Conservation (phyloP, 1,140 invertebrate genomes). For the Mercenaria mercenaria region DNA sequence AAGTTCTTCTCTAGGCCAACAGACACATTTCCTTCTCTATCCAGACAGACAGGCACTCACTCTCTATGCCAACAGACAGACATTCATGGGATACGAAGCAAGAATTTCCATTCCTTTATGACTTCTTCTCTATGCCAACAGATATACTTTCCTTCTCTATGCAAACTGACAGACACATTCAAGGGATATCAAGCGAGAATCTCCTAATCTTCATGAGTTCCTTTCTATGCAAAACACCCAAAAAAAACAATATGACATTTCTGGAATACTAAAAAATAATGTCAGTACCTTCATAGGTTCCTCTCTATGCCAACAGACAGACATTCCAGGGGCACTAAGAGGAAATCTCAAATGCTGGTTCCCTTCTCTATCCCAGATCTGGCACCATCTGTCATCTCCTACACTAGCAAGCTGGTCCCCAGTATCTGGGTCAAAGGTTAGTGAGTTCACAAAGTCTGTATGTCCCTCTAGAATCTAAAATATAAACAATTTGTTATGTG, state of each 20-base stretch:
- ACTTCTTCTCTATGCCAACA: conserved; percentile 91
- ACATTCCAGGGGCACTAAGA: conserved; percentile 90
- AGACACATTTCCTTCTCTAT: too few relatives aligned
- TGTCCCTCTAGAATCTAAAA: conserved; percentile 89
- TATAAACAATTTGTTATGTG: conserved; percentile 22
- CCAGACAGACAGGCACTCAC: too few relatives aligned
- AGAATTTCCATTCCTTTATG: conserved; percentile 89
- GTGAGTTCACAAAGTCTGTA: conserved; percentile 90
- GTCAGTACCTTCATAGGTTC: conserved; percentile 89
- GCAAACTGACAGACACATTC: too few relatives aligned
- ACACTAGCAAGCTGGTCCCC: conserved; percentile 91
- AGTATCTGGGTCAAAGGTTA: conserved; percentile 90
- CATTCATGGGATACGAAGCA: too few relatives aligned
- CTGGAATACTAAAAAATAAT: too few relatives aligned
- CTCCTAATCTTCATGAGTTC: too few relatives aligned
- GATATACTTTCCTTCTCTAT: conserved; percentile 89
- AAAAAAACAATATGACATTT: too few relatives aligned
- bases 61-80: too few relatives aligned
- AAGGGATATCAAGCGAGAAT: too few relatives aligned
- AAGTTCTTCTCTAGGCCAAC: too few relatives aligned
- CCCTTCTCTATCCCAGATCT: conserved; percentile 89
- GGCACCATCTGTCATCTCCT: conserved; percentile 92
- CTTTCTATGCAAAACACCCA: too few relatives aligned
- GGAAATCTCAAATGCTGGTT: conserved; percentile 86
- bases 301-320: conserved; percentile 90